Base-by-base conservation (phyloP, 2,888 invertebrate species). In the Andrena bucephala region DNA sequence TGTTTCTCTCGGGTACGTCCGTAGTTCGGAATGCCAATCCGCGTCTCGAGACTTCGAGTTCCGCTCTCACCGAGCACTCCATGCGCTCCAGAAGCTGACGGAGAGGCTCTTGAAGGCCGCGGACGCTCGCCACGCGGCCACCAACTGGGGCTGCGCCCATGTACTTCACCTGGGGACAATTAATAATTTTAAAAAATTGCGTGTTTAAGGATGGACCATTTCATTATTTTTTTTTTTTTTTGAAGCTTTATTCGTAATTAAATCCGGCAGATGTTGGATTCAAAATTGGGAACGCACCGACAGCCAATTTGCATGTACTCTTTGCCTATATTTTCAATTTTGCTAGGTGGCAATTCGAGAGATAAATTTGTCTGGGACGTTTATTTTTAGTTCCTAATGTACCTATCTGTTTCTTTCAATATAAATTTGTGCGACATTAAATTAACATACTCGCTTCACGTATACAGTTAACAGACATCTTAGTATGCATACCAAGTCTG, bases 81-180 rank as follows among this genome's bases (percentile, higher is more conserved):
- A 92, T 86, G 4, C 91, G 90, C 70, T 93, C 94, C 68, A 93
- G 71, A 7, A 94, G 90, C 27, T 94, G 94, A n/a, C 94, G 93
- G 57, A 98, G 94, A 0, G 98, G 98, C 72, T 95, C 96, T 93
- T 98, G 98, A 36, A 98, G 95, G 13, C 98, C 98, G 29, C 97
- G 96, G 24, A 98, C 95, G 87, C 97, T 97, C 0, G 98, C 97
- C 77, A 97, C 97, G 92, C 97, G 97, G 76, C 96, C 96, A 36
- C 96, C 96, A 0, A 98, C 95, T 0, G 97, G 96, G 24, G 97
- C 96, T 0, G 97, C 97, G 10, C 98, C 98, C 84, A 98, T 95
- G 91, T 98, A 98, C 90, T 97, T 97, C 0, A 98, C 97, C 94
- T 86, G 36, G 2, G 0, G 10, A 24, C 57, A 24, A 57, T 57